These are phyloP conservation scores for Meganola albula DNA, from an alignment of 2,888 invertebrate genomes.

Conservation along the genomic window DNA sequence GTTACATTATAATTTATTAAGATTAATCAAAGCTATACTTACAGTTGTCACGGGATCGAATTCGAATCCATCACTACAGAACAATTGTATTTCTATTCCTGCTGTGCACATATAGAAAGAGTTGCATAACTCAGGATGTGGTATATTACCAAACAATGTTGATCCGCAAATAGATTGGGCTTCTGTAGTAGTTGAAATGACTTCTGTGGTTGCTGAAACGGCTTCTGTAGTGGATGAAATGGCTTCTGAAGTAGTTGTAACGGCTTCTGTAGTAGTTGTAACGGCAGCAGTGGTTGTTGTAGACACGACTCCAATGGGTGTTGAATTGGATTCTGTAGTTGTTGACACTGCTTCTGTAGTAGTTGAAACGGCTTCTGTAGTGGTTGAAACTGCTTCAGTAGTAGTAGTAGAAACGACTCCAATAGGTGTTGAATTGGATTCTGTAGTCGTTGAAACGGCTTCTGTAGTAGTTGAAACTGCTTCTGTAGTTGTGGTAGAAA, in stretches of 20 bases:
- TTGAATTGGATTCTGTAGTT: background rate
- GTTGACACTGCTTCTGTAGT: background rate
- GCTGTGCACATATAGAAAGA: constrained; percentile 15
- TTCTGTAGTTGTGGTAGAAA: background rate
- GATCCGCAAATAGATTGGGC: constrained; percentile 5
- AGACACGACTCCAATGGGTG: no score
- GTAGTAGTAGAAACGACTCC: background rate
- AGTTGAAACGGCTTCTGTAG: background rate
- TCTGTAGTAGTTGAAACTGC: background rate
- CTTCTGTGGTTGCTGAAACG: background rate
- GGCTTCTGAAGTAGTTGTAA: background rate
- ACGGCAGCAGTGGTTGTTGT: background rate
- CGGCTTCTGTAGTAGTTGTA: background rate
- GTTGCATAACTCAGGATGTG: constrained; percentile 15
- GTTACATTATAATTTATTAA: no score
- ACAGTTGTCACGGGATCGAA: constrained; percentile 7
- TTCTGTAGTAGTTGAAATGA: background rate
- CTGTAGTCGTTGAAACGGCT: background rate
- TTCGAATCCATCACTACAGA: constrained; percentile 10
- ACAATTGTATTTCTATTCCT: constrained; percentile 1
- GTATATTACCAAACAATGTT: constrained; percentile 7
- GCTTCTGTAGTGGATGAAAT: background rate
- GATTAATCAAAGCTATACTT: no score
- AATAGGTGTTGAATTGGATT: background rate
- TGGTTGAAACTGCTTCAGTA: background rate